Conservation (phyloP, 2,797 vertebrate species). For the Microchirus variegatus region DNA sequence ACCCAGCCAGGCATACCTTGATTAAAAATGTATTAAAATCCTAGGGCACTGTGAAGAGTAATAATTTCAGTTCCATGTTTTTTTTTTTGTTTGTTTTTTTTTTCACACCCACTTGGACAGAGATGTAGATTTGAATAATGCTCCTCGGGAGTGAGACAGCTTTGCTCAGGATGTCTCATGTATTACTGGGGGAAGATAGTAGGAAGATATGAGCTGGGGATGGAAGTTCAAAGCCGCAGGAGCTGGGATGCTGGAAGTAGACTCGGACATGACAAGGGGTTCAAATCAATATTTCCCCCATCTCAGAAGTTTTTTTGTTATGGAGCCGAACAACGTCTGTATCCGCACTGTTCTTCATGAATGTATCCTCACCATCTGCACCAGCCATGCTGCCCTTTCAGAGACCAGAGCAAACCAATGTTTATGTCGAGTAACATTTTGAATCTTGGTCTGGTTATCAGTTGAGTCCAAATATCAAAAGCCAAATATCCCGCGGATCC, state of each 20-base stretch:
- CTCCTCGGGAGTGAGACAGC: conserved; percentile 72
- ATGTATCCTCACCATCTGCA: conserved; percentile 85
- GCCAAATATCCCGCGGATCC: conserved; percentile 79
- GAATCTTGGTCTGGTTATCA: conserved; percentile 70
- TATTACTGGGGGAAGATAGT: conserved; percentile 74
- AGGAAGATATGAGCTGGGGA: conserved; percentile 69
- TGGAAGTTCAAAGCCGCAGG: conserved; percentile 66
- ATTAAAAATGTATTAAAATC: conserved; percentile 83
- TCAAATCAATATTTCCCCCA: conserved; percentile 74
- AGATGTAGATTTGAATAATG: conserved; percentile 82
- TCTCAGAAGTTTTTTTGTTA: conserved; percentile 74
- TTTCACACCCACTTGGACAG: conserved; percentile 79
- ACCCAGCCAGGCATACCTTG: conserved; percentile 76
- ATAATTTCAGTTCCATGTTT: conserved; percentile 79
- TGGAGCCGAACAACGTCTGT: conserved; percentile 78
- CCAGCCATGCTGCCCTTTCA: conserved; percentile 79
- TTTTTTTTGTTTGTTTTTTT: conserved; percentile 66
- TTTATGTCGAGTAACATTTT: conserved; percentile 69
- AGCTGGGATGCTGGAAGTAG: conserved; percentile 70
- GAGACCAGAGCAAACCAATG: conserved; percentile 76
- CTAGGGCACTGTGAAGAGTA: conserved; percentile 80
- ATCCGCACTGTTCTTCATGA: conserved; percentile 83
- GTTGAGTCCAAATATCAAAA: conserved; percentile 76
- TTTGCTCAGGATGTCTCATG: conserved; percentile 73
- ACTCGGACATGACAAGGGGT: conserved; percentile 66